Conservation (phyloP, 2,888 invertebrate species). For the Andricus quercusramuli region DNA sequence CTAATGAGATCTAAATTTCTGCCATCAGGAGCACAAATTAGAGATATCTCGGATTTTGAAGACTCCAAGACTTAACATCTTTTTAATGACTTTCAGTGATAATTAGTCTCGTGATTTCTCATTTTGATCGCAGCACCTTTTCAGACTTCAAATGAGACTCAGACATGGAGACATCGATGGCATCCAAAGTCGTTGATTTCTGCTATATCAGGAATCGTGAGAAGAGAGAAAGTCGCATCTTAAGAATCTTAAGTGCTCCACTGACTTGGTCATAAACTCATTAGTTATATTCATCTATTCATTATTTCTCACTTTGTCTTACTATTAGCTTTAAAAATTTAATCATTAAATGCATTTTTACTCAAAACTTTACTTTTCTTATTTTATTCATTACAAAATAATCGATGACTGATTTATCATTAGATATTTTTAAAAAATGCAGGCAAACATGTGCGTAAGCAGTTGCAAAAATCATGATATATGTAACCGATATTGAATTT, state of each 20-base stretch:
- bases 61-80: conserved; percentile 4
- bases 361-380: too few relatives aligned
- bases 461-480: too few relatives aligned
- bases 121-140: not conserved
- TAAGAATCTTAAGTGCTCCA: conserved; percentile 33
- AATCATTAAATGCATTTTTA: not conserved
- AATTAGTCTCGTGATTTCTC: not conserved
- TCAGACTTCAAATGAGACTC: not conserved
- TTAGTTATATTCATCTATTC: not conserved
- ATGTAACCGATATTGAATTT: too few relatives aligned
- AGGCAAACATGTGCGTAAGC: too few relatives aligned
- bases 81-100: conserved; percentile 26
- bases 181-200: not conserved
- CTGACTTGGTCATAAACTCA: conserved; percentile 14
- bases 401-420: too few relatives aligned
- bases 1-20: not conserved
- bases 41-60: not conserved
- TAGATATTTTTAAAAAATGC: too few relatives aligned
- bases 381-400: too few relatives aligned
- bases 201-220: not conserved
- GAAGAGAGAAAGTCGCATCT: conserved; percentile 2
- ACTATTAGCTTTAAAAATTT: not conserved
- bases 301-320: not conserved
- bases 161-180: not conserved
- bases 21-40: not conserved